These are phyloP conservation scores for Pyrgilauda ruficollis DNA, from an alignment of 2,113 vertebrate species.

Conservation along the genomic window DNA sequence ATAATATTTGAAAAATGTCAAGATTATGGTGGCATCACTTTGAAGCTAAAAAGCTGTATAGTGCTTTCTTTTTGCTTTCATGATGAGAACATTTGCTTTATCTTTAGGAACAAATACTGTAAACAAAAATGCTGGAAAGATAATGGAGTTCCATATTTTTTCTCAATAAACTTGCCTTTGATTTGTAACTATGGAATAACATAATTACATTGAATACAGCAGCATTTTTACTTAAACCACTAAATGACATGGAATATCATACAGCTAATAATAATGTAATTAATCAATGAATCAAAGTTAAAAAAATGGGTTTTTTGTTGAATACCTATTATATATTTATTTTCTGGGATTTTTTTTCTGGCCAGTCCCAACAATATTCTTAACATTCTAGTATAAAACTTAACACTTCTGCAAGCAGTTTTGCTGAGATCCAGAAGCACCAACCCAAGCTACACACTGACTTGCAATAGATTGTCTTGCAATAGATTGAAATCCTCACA, in stretches of 20 bases:
- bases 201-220: background rate
- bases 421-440: background rate
- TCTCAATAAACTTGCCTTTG: background rate
- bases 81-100: background rate
- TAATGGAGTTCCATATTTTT: background rate
- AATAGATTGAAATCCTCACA: background rate
- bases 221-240: background rate
- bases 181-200: background rate
- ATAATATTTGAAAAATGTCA: background rate
- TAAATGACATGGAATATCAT: background rate
- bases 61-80: background rate
- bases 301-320: background rate
- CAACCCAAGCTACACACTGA: background rate
- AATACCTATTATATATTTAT: background rate
- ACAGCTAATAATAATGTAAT: background rate
- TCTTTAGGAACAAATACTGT: background rate
- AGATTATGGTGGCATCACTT: background rate
- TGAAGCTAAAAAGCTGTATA: background rate
- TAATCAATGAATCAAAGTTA: background rate
- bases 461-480: no score
- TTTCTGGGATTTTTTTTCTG: background rate
- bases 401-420: background rate
- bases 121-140: background rate
- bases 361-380: background rate
- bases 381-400: background rate